phyloP scores from a whole-genome alignment of 2,113 vertebrate genomes.

The Chaenogobius annularis region DNA sequence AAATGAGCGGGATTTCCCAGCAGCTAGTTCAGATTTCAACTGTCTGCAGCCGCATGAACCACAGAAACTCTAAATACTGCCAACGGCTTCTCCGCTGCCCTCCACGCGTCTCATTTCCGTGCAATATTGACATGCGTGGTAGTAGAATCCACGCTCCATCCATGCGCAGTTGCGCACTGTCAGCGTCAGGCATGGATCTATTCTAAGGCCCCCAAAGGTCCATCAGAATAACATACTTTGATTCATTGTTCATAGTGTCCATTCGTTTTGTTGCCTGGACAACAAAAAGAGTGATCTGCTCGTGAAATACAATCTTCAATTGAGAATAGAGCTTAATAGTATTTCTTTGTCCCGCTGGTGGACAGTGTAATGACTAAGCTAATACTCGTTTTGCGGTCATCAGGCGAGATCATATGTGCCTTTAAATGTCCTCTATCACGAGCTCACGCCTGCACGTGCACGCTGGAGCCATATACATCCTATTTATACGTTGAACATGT shows the following conservation, averaged over 20 bases:
- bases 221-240: not conserved
- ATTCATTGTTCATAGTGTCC: not conserved
- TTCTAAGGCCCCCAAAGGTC: constrained; percentile 41
- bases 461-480: not conserved
- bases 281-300: not conserved
- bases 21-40: too few relatives aligned
- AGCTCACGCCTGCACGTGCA: not conserved
- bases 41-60: too few relatives aligned
- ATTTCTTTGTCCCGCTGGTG: constrained; percentile 3
- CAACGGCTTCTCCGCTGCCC: too few relatives aligned
- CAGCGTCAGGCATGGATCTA: constrained; percentile 12
- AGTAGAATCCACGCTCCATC: not conserved
- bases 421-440: not conserved
- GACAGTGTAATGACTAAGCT: constrained; percentile 56
- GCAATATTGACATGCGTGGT: too few relatives aligned
- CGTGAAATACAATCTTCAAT: not conserved
- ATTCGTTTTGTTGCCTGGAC: fast-evolving
- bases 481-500: not conserved
- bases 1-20: too few relatives aligned
- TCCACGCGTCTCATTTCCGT: too few relatives aligned
- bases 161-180: not conserved
- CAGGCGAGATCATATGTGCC: not conserved
- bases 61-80: too few relatives aligned
- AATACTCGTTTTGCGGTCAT: constrained; percentile 24
- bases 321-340: not conserved